Percentiles rank a stretch among this genome's conserved stretches.
Evolutionary conservation across 2,797 vertebrate genomes (phyloP).

Genomic region (Rhynchonycteris naso): DNA sequence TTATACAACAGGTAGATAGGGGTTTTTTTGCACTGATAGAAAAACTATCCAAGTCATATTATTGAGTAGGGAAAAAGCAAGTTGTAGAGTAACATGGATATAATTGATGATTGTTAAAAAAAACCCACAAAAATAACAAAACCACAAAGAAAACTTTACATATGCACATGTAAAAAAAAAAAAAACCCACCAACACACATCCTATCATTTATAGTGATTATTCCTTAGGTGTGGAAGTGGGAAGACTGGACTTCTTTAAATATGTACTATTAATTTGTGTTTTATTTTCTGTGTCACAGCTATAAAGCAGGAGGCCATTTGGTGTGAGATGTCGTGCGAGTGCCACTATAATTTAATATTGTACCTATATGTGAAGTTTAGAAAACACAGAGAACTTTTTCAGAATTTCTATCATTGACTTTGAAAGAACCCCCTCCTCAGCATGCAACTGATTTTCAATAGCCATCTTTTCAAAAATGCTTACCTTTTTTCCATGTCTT

Average conservation of each 20-base stretch:
- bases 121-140: no score
- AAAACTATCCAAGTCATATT: background rate
- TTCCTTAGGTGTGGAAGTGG: no score
- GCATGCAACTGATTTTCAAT: background rate
- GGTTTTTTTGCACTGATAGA: background rate
- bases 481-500: background rate
- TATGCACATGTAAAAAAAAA: no score
- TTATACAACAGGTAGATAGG: background rate
- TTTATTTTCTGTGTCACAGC: background rate
- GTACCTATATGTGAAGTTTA: background rate
- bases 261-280: background rate
- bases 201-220: no score
- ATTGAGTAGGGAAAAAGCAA: background rate
- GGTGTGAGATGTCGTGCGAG: background rate
- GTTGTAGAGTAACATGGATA: no score
- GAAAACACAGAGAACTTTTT: background rate
- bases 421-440: background rate
- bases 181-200: no score
- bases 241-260: no score
- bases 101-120: no score
- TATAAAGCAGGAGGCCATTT: background rate
- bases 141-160: no score
- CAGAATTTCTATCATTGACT: background rate
- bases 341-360: accelerated
- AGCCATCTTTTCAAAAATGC: background rate